phyloP scores from a whole-genome alignment of 2,888 invertebrate species.

The Tachystola acroxantha region DNA sequence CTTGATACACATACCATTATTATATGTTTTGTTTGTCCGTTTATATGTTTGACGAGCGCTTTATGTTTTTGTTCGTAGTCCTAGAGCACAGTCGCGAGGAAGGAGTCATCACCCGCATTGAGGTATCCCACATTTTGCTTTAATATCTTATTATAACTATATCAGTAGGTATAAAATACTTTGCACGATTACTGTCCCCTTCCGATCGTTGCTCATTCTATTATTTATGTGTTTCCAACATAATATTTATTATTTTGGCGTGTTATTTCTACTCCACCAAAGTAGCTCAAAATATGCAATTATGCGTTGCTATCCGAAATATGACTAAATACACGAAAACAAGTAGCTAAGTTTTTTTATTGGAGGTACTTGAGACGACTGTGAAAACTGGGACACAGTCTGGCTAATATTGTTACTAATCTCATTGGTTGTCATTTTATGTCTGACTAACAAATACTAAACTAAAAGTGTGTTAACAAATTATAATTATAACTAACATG shows the following conservation, averaged over 20 bases:
- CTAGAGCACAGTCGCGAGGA: slow-evolving; percentile 79
- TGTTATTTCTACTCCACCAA: no score
- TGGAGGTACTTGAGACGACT: no score
- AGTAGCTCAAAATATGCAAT: no score
- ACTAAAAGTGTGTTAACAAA: slow-evolving; percentile 17
- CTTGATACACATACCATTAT: slow-evolving; percentile 42
- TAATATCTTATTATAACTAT: slow-evolving; percentile 26
- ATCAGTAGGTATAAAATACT: background rate
- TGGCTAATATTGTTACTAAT: no score
- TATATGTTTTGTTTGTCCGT: slow-evolving; percentile 51
- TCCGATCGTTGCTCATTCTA: no score
- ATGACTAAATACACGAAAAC: no score
- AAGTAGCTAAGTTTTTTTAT: no score
- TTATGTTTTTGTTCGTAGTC: slow-evolving; percentile 76
- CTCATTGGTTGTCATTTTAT: background rate
- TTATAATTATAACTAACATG: slow-evolving; percentile 23
- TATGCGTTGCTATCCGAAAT: no score
- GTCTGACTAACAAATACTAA: slow-evolving; percentile 7
- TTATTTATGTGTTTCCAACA: no score
- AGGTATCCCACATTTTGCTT: slow-evolving; percentile 74
- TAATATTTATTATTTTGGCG: no score
- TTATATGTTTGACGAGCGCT: slow-evolving; percentile 73
- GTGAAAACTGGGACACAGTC: no score
- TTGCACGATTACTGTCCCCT: slow-evolving; percentile 1
- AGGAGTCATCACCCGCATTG: slow-evolving; percentile 77